Percentiles rank a stretch among this genome's conserved stretches.
phyloP scores from a whole-genome alignment of 2,797 vertebrate species.

The Paguma larvata region DNA sequence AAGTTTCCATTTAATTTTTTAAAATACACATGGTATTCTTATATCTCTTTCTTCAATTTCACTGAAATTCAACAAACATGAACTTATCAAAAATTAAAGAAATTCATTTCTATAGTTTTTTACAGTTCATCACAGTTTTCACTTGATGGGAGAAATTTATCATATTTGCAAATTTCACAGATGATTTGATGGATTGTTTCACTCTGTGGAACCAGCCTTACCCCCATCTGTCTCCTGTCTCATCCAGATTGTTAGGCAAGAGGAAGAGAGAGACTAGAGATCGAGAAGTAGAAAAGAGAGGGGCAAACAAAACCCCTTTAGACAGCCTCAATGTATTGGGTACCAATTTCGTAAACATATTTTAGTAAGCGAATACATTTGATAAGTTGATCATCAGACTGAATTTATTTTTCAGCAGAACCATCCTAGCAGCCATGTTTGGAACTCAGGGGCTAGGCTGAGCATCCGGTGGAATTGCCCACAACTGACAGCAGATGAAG shows the following conservation, averaged over 20 bases:
- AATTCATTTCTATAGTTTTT: not conserved
- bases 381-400: not conserved
- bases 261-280: not conserved
- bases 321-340: not conserved
- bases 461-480: not conserved
- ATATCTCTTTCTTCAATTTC: not conserved
- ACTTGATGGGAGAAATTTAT: constrained; percentile 10
- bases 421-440: not conserved
- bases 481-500: not conserved
- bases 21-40: not conserved
- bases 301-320: not conserved
- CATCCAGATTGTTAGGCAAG: not conserved
- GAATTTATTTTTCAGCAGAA: not conserved
- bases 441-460: not conserved
- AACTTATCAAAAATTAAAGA: not conserved
- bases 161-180: not conserved
- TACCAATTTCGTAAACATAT: not conserved
- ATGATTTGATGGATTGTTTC: not conserved
- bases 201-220: not conserved
- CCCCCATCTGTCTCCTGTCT: not conserved
- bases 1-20: too few relatives aligned
- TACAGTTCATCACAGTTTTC: not conserved
- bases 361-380: not conserved
- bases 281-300: not conserved
- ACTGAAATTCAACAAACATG: not conserved